Evolutionary conservation across 2,797 vertebrate species (phyloP), one percentile per base, ranked within the genome.

Genomic region (Gymnodraco acuticeps): DNA sequence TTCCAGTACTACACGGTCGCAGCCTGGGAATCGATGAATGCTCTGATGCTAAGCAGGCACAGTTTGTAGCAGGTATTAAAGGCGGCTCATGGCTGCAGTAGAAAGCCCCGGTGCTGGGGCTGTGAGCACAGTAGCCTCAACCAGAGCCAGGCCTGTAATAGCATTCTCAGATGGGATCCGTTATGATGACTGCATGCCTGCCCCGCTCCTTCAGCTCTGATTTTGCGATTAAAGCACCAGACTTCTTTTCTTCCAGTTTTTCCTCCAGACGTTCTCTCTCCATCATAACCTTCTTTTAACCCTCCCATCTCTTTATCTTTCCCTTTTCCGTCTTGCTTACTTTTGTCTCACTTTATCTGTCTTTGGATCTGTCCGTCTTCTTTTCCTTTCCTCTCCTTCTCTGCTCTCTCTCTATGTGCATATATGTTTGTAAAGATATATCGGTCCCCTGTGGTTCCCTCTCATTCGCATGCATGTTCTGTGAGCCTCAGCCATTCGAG

Each of bases 391-490:
- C 15, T 19, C 43, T 23, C 38, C n/a, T n/a, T 67, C 4, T 27
- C 55, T 60, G 77, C 76, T 77, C 64, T 81, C 76, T 53, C 42
- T 80, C 62, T 81, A 50, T 81, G 84, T 80, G 88, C 89, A 86
- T 91, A 89, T 88, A 86, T 92, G 88, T 88, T 93, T 89, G 91
- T 82, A 83, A 90, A 93, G 91, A 94, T 92, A 86, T 92, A 93
- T 90, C 63, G 70, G 75, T 90, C 90, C 88, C 93, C 69, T 50
- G 88, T 82, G 89, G 88, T 84, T 89, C 54, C 74, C 61, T 87
- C 90, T 94, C 92, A 94, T 94, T 95, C 92, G 81, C 93, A 93
- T 94, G 92, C 90, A 88, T 93, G 94, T 94, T 93, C 90, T 81
- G 89, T 91, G 91, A 92, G 92, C 89, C 88, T 84, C 82, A 86